phyloP scores from a whole-genome alignment of 2,113 vertebrate species.

The Mellivora capensis region DNA sequence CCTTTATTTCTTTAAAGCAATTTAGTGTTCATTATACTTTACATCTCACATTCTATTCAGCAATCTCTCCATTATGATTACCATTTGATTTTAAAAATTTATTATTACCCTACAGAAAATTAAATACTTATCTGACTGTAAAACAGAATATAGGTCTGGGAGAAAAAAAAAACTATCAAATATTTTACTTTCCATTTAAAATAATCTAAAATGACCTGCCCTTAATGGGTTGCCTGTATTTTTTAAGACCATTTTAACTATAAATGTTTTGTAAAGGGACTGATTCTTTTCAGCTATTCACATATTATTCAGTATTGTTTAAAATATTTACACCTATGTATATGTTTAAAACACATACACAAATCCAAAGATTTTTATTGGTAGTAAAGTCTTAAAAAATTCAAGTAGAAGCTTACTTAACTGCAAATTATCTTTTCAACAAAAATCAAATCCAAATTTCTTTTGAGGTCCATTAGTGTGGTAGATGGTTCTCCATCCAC shows the following conservation, averaged over 20 bases:
- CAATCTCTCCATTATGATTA: neutral
- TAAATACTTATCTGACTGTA: neutral
- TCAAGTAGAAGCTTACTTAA: neutral
- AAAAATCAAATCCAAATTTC: neutral
- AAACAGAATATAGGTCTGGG: neutral
- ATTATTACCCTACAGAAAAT: neutral
- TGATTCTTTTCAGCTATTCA: neutral
- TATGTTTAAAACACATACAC: neutral
- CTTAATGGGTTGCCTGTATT: neutral
- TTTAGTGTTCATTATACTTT: neutral
- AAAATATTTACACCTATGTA: neutral
- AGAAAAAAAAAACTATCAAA: neutral
- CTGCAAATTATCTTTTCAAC: neutral
- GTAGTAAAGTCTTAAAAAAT: neutral
- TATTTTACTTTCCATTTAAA: neutral
- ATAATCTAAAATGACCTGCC: neutral
- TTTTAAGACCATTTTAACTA: neutral
- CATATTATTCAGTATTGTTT: neutral
- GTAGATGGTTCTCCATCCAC: neutral
- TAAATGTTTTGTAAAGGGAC: neutral
- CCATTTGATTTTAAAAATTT: neutral
- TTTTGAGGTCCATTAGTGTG: neutral
- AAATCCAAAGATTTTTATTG: neutral
- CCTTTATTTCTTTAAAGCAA: neutral
- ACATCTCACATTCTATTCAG: neutral